A percentile compares a stretch with the other conserved stretches of the same genome.
phyloP scores from a whole-genome alignment of 2,888 invertebrate species.

The Pyrgus malvae region DNA sequence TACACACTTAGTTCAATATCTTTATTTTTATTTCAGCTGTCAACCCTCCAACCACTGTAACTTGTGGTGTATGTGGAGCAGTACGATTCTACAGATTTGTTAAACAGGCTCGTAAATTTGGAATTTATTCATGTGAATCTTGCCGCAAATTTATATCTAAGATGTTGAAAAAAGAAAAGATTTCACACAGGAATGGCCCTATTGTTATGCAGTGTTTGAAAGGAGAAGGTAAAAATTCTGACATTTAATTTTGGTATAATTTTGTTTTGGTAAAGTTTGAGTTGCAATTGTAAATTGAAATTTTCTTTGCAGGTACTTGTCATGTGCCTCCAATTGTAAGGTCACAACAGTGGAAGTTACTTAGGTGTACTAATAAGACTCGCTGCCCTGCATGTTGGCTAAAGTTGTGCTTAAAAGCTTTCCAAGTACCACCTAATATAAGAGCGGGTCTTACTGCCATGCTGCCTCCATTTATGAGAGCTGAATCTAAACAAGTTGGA shows the following conservation, averaged over 20 bases:
- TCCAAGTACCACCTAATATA: slow-evolving; percentile 87
- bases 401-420: slow-evolving; percentile 90
- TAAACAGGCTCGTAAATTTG: slow-evolving; percentile 91
- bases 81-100: slow-evolving; percentile 89
- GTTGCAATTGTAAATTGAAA: background rate
- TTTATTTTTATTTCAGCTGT: slow-evolving; percentile 58
- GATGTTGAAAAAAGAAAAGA: slow-evolving; percentile 86
- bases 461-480: slow-evolving; percentile 85
- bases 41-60: slow-evolving; percentile 84
- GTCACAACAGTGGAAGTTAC: slow-evolving; percentile 86
- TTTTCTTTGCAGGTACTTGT: slow-evolving; percentile 82
- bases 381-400: slow-evolving; percentile 94
- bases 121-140: slow-evolving; percentile 91
- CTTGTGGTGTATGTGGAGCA: slow-evolving; percentile 91
- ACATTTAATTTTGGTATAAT: slow-evolving; percentile 15
- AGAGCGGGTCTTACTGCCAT: slow-evolving; percentile 85
- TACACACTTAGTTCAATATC: background rate
- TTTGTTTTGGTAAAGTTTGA: background rate
- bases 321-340: slow-evolving; percentile 87
- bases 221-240: slow-evolving; percentile 79
- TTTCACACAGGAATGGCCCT: slow-evolving; percentile 67
- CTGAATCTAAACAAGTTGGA: slow-evolving; percentile 50
- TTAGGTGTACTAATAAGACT: slow-evolving; percentile 86
- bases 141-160: slow-evolving; percentile 94
- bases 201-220: slow-evolving; percentile 85